Evolutionary conservation across 2,113 vertebrate species (phyloP).

Genomic region (Oncorhynchus gorbuscha): DNA sequence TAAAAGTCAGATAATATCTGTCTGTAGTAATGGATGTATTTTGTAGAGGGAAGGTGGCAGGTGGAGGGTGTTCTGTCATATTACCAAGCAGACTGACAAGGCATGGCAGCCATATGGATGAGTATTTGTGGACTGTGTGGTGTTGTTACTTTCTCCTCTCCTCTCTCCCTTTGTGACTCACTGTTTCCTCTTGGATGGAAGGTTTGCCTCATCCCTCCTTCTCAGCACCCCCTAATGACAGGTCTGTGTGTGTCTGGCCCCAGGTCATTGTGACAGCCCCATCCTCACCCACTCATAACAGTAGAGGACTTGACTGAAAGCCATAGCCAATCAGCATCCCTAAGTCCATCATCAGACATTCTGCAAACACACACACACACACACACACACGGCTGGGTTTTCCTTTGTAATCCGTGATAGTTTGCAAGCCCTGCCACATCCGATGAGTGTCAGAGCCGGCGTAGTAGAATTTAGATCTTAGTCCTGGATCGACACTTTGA

Average conservation of each 20-base stretch:
- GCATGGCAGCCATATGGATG: neutral
- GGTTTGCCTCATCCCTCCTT: constrained; percentile 8
- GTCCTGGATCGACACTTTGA: too few relatives aligned
- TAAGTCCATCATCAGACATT: neutral
- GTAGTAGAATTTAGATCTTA: too few relatives aligned
- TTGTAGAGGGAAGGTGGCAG: neutral
- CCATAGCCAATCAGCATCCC: constrained; percentile 28
- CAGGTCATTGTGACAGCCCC: constrained; percentile 13
- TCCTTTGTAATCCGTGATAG: too few relatives aligned
- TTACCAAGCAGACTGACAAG: neutral
- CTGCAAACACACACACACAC: constrained; percentile 4
- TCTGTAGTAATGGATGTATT: neutral
- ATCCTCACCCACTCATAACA: neutral
- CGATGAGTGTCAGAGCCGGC: too few relatives aligned
- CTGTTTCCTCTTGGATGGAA: constrained; percentile 39
- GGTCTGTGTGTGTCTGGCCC: constrained; percentile 44
- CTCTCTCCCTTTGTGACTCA: constrained; percentile 39
- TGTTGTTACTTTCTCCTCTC: neutral
- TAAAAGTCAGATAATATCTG: neutral
- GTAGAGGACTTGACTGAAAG: constrained; percentile 33
- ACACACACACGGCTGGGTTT: neutral
- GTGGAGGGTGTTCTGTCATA: neutral
- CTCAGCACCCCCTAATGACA: constrained; percentile 41
- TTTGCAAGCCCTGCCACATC: too few relatives aligned
- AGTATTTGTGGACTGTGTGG: neutral